Conservation (phyloP, 2,888 invertebrate species). For the Cosmia pyralina region DNA sequence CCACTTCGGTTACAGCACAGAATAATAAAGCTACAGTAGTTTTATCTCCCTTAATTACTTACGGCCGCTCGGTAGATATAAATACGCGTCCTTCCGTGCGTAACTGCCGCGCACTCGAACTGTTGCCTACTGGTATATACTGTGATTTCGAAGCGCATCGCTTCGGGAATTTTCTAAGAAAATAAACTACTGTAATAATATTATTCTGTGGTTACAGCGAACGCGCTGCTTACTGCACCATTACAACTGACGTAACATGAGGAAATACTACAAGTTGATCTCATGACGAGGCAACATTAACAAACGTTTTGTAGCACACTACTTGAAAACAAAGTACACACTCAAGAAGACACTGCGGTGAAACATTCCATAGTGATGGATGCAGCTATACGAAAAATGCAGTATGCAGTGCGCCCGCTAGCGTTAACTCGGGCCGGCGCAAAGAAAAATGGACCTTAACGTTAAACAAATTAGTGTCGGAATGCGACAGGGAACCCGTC, state of each 20-base stretch:
- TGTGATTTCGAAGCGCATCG: no score
- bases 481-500: slow-evolving; percentile 84
- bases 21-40: no score
- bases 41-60: no score
- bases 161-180: no score
- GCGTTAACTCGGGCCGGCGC: slow-evolving; percentile 75
- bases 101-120: no score
- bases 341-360: slow-evolving; percentile 58
- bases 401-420: slow-evolving; percentile 53
- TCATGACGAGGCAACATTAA: slow-evolving; percentile 28
- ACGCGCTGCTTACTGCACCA: slow-evolving; percentile 50
- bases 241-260: slow-evolving; percentile 16
- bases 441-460: slow-evolving; percentile 84
- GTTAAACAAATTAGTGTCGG: slow-evolving; percentile 85
- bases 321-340: slow-evolving; percentile 50
- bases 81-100: no score
- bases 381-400: slow-evolving; percentile 49
- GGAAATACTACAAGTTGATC: slow-evolving; percentile 16
- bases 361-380: slow-evolving; percentile 55
- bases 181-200: no score
- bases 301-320: slow-evolving; percentile 34
- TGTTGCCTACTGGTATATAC: no score
- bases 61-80: no score
- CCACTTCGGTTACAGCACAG: slow-evolving; percentile 68
- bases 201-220: slow-evolving; percentile 36